Conservation (phyloP, 2,113 vertebrate genomes). For the Sus scrofa region DNA sequence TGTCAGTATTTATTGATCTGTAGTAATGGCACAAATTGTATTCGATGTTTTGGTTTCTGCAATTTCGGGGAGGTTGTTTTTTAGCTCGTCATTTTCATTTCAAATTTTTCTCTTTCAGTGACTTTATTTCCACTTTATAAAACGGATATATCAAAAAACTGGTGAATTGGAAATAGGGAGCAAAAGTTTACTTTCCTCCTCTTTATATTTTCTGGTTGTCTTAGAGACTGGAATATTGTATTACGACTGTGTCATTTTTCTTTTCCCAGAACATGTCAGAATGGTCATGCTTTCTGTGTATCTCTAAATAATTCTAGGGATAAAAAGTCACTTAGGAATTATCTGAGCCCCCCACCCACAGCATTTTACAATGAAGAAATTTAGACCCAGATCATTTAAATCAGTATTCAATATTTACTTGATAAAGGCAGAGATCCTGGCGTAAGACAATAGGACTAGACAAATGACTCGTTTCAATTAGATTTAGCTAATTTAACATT, state of each 20-base stretch:
- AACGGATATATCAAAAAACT: constrained; percentile 42
- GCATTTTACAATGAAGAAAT: not conserved
- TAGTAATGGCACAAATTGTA: not conserved
- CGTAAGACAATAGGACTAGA: not conserved
- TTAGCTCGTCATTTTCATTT: constrained; percentile 59
- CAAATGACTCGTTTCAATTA: not conserved
- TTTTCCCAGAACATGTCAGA: constrained; percentile 22
- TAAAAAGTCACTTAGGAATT: not conserved
- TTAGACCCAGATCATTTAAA: constrained; percentile 46
- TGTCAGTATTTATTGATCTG: not conserved
- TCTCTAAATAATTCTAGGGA: constrained; percentile 25
- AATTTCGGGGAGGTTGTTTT: not conserved
- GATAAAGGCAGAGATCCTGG: not conserved
- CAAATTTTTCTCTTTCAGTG: not conserved
- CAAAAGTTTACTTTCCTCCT: constrained; percentile 34
- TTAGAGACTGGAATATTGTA: not conserved
- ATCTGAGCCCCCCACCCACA: not conserved
- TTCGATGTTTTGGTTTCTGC: not conserved
- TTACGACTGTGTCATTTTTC: constrained; percentile 23
- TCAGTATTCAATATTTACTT: not conserved
- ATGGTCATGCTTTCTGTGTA: not conserved
- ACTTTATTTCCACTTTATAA: constrained; percentile 18
- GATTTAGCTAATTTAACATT: not conserved
- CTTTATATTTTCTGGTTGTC: constrained; percentile 47
- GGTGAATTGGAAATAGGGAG: constrained; percentile 34